Evolutionary conservation across 2,888 invertebrate species (phyloP).

Genomic region (Lottia scabra): DNA sequence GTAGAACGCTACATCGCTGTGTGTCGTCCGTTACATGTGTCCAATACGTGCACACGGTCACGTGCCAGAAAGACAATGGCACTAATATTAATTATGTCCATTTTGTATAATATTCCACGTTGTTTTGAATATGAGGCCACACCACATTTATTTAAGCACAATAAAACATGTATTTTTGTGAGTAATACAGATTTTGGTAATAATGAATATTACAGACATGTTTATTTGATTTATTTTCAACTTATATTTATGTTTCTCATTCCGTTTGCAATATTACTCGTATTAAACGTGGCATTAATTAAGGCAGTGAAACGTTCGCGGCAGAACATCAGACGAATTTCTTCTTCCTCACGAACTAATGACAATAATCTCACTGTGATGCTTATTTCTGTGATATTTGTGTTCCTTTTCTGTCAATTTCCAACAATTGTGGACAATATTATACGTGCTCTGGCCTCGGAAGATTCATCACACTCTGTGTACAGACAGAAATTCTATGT

Average conservation of each 20-base stretch:
- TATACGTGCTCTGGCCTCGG: constrained; percentile 48
- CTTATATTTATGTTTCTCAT: constrained; percentile 63
- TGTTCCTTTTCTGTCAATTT: constrained; percentile 90
- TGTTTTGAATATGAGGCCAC: constrained; percentile 69
- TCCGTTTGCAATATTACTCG: constrained; percentile 59
- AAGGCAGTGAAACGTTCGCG: constrained; percentile 58
- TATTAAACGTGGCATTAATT: constrained; percentile 64
- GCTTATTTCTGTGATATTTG: constrained; percentile 94
- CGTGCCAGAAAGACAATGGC: constrained; percentile 86
- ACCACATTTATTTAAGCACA: constrained; percentile 28
- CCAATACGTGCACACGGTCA: constrained; percentile 91
- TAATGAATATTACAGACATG: constrained; percentile 52
- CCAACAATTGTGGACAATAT: constrained; percentile 66
- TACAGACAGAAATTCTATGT: constrained; percentile 31
- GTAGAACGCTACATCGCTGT: constrained; percentile 92
- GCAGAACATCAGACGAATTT: constrained; percentile 40
- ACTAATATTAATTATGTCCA: constrained; percentile 83
- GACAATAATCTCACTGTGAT: constrained; percentile 96
- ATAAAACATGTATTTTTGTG: constrained; percentile 31
- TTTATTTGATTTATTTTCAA: constrained; percentile 64
- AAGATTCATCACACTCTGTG: not conserved
- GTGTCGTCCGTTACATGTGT: constrained; percentile 82
- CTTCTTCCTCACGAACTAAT: constrained; percentile 69
- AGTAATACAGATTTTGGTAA: constrained; percentile 53
- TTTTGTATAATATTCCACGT: constrained; percentile 86